phyloP scores from a whole-genome alignment of 2,797 vertebrate genomes.

The Alauda arvensis region DNA sequence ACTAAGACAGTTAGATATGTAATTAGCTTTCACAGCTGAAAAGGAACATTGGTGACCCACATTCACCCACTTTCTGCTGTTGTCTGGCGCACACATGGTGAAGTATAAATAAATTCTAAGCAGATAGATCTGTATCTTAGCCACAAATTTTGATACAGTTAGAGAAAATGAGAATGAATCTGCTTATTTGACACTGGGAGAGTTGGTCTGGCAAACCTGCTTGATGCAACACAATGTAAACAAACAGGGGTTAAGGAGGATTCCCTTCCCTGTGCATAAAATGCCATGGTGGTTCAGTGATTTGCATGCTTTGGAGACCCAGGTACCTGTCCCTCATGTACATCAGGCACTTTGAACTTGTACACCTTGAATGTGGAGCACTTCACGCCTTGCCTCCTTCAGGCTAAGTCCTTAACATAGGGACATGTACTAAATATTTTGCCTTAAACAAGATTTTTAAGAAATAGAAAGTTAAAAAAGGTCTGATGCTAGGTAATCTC shows the following conservation, averaged over 20 bases:
- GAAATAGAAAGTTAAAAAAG: neutral
- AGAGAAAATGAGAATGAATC: neutral
- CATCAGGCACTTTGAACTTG: neutral
- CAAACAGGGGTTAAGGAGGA: neutral
- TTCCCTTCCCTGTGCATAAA: neutral
- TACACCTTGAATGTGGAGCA: neutral
- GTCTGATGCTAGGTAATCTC: neutral
- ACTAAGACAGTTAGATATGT: neutral
- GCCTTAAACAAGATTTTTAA: neutral
- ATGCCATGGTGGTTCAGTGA: neutral
- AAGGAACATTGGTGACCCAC: rapidly evolving
- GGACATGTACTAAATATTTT: neutral
- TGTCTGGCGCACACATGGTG: rapidly evolving
- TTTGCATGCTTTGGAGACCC: neutral
- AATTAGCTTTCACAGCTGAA: neutral
- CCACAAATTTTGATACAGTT: neutral
- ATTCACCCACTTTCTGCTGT: neutral
- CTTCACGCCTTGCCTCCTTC: neutral
- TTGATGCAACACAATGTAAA: neutral
- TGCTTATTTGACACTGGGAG: neutral
- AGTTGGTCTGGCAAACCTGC: neutral
- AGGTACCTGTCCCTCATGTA: neutral
- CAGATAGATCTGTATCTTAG: neutral
- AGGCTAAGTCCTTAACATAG: neutral
- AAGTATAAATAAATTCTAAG: neutral